Conservation (phyloP, 2,113 vertebrate genomes). For the Tychaedon coryphoeus region DNA sequence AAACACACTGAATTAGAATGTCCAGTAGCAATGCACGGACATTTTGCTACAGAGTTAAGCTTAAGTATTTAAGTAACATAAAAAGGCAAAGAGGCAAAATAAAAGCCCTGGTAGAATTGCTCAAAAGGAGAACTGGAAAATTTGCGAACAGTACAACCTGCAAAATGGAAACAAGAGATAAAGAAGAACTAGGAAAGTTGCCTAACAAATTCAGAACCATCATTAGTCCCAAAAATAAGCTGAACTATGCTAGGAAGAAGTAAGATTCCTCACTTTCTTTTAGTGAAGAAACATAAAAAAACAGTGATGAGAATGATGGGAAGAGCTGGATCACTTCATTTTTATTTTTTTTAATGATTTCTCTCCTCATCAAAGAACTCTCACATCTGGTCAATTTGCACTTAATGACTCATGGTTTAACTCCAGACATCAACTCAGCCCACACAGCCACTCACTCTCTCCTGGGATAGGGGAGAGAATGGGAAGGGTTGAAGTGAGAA, state of each 20-base stretch:
- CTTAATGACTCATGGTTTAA: neutral
- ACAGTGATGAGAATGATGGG: neutral
- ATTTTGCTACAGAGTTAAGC: neutral
- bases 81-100: neutral
- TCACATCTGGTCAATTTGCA: neutral
- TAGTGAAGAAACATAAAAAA: neutral
- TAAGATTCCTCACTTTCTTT: neutral
- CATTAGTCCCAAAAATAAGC: neutral
- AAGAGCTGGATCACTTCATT: neutral
- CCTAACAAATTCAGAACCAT: neutral
- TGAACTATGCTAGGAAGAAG: neutral
- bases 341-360: neutral
- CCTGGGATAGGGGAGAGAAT: neutral
- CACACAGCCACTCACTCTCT: neutral
- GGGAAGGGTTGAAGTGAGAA: neutral
- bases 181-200: neutral
- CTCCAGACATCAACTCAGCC: neutral
- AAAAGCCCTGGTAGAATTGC: neutral
- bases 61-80: neutral
- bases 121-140: neutral
- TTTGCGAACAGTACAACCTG: neutral
- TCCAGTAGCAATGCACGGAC: neutral
- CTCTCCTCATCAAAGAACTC: neutral
- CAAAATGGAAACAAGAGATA: neutral
- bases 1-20: neutral